Evolutionary conservation across 1,140 invertebrate genomes (phyloP).

Genomic region (Amphibalanus amphitrite): DNA sequence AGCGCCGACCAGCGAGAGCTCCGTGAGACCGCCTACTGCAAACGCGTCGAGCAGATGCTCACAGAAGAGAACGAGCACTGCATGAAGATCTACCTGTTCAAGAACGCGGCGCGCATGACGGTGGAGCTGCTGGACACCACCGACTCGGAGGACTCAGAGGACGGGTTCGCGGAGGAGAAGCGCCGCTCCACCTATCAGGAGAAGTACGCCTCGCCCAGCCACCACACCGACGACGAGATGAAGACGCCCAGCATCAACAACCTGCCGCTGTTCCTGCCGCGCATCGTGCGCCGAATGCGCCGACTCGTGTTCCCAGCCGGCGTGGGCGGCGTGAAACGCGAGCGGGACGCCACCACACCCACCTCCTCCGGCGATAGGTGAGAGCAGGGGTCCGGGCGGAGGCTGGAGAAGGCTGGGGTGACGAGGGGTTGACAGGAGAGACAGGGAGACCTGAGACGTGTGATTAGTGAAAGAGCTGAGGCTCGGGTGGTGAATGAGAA

Average conservation of each 20-base stretch:
- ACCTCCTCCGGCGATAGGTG: constrained; percentile 14
- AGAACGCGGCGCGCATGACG: constrained; percentile 67
- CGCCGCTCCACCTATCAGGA: constrained; percentile 56
- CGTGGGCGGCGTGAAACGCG: not conserved
- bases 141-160: constrained; percentile 28
- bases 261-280: constrained; percentile 34
- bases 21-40: constrained; percentile 56
- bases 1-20: constrained; percentile 43
- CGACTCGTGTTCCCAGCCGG: constrained; percentile 13
- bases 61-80: constrained; percentile 81
- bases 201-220: constrained; percentile 28
- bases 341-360: constrained; percentile 2
- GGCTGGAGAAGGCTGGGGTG: too few species aligned
- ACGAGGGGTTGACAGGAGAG: too few species aligned
- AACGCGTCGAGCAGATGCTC: constrained; percentile 50
- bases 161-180: constrained; percentile 21
- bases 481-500: too few species aligned
- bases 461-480: too few species aligned
- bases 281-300: constrained; percentile 35
- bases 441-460: too few species aligned
- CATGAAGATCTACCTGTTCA: constrained; percentile 71
- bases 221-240: constrained; percentile 24
- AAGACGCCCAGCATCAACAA: constrained; percentile 19
- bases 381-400: not conserved
- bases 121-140: constrained; percentile 76